Evolutionary conservation across 1,140 invertebrate genomes (phyloP), one percentile per base, ranked within the genome.

Genomic region (Trinorchestia longiramus): DNA sequence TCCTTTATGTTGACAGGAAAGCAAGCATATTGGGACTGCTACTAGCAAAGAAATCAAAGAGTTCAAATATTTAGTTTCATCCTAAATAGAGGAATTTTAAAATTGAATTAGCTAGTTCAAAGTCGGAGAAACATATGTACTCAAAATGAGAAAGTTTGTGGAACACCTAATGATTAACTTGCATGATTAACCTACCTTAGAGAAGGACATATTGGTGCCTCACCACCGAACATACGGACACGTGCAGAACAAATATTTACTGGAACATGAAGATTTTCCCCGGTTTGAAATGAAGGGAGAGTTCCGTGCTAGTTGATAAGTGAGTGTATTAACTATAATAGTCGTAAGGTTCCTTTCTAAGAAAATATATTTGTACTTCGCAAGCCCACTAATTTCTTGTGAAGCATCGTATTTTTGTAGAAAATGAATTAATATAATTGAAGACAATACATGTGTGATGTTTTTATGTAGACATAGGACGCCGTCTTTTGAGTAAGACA

Each of bases 381-480:
- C 92, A 94, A 94, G 92, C 92, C 41, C 6, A 28, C 41, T 94
- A 94, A 45, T 47, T 94, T 94, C 92, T 94, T 94, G 92, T 94
- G 92, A 94, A 94, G 92, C 88, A 47, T 94, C 43, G 44, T 94
- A 94, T 94, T 94, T 94, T 94, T 94, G 92, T 94, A 94, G 92
- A 94, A 47, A 94, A 94, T 11, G 17, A 47, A 94, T 47, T 94
- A 94, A 45, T 94, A 94, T 94, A 94, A 43, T 45, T 45, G 44
- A 45, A 47, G 92, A 94, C 92, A 94, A 94, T 94, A 94, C 44
- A 47, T 94, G 92, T 94, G 92, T 45, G 40, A 45, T 94, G 92
- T 94, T 94, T 94, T 45, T 94, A 94, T 45, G 43, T 94, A 94
- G 92, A 40, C 17, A 23, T 94, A 47, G 47, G 43, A 45, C n/a